These are phyloP conservation scores for Ara ararauna DNA, from an alignment of 2,797 vertebrate species.

Conservation along the genomic window DNA sequence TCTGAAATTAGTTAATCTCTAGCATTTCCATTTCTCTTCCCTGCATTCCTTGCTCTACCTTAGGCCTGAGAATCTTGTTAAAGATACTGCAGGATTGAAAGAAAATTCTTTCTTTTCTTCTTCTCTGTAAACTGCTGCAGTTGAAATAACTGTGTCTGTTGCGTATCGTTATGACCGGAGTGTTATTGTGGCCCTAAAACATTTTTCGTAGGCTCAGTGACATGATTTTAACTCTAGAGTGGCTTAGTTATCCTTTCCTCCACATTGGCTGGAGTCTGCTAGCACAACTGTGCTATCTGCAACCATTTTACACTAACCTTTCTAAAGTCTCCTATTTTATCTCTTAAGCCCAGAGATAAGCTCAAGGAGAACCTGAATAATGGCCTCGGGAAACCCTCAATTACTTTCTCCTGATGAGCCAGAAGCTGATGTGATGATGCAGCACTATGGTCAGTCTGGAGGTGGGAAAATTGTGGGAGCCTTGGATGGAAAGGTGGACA, in stretches of 20 bases:
- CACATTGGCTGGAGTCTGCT: background rate
- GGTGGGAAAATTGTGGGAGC: background rate
- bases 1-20: slow-evolving; percentile 43
- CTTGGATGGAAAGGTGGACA: background rate
- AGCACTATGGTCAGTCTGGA: background rate
- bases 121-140: background rate
- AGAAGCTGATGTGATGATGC: background rate
- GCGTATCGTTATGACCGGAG: background rate
- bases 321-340: background rate
- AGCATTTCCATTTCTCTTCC: slow-evolving; percentile 1
- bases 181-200: background rate
- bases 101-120: background rate
- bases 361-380: background rate
- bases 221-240: background rate
- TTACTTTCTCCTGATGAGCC: background rate
- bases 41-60: background rate
- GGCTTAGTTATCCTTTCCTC: background rate
- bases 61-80: background rate
- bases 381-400: background rate
- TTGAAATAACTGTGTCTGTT: background rate
- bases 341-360: background rate
- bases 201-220: background rate
- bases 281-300: background rate
- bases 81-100: background rate
- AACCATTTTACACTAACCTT: background rate